Conservation (phyloP, 2,113 vertebrate genomes). For the Scalopus aquaticus region DNA sequence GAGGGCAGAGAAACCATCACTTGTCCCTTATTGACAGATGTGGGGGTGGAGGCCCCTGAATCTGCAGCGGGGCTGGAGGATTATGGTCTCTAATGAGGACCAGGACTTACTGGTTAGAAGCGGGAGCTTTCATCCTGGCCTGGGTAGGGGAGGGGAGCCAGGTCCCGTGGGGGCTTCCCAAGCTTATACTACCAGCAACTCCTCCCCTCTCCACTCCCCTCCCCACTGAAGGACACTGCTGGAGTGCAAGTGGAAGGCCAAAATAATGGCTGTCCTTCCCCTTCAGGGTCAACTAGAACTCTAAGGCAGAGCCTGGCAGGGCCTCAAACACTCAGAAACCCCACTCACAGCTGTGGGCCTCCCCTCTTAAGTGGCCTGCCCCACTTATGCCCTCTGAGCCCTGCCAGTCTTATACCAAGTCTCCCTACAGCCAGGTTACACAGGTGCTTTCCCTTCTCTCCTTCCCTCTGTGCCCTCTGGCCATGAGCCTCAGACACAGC, state of each 20-base stretch:
- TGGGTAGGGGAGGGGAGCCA: background rate
- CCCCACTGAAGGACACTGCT: background rate
- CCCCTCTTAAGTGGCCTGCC: too few species aligned
- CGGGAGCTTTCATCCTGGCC: background rate
- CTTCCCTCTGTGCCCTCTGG: background rate
- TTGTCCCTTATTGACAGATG: background rate
- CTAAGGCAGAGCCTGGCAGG: background rate
- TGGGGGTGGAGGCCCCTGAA: background rate
- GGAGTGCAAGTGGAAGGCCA: background rate
- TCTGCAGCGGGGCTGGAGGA: conserved; percentile 21
- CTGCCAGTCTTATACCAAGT: background rate
- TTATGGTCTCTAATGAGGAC: conserved; percentile 60
- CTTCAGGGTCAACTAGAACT: background rate
- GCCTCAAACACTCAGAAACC: background rate
- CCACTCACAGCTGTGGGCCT: background rate
- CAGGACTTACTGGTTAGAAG: background rate
- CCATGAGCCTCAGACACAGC: background rate
- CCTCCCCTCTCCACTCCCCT: background rate
- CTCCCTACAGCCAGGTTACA: background rate
- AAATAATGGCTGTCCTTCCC: background rate
- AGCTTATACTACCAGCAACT: background rate
- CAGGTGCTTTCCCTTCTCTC: background rate
- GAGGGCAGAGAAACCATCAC: background rate
- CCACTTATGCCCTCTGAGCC: too few species aligned
- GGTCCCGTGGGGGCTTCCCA: background rate